Percentiles rank a stretch among this genome's conserved stretches.
These are phyloP conservation scores for Xestia sexstrigata DNA, from an alignment of 2,888 invertebrate species.

Conservation along the genomic window DNA sequence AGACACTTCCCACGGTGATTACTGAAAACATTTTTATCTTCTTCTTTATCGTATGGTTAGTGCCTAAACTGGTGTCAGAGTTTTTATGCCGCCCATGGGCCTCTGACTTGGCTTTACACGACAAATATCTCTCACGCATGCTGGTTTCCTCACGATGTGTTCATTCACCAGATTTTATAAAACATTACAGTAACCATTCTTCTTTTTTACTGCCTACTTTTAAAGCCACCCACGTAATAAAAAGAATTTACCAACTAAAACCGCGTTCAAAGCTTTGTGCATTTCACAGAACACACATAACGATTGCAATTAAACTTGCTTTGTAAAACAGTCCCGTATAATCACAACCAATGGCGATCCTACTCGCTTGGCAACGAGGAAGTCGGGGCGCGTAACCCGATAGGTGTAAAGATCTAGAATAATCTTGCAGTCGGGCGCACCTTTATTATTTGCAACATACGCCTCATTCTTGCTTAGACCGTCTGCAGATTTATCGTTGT, in stretches of 20 bases:
- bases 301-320: conserved; percentile 55
- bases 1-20: no score
- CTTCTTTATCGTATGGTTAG: no score
- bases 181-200: neutral
- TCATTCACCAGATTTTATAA: no score
- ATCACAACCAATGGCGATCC: conserved; percentile 58
- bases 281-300: conserved; percentile 36
- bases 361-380: conserved; percentile 64
- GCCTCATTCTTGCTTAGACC: conserved; percentile 31
- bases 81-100: no score
- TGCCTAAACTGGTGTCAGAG: no score
- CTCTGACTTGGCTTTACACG: no score
- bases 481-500: conserved; percentile 19
- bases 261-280: neutral
- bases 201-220: neutral
- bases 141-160: no score
- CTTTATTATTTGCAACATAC: conserved; percentile 34
- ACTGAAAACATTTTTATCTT: neutral
- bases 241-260: neutral
- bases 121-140: no score
- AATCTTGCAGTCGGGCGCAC: conserved; percentile 35
- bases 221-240: neutral
- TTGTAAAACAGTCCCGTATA: conserved; percentile 56
- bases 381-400: conserved; percentile 64
- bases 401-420: conserved; percentile 62